phyloP scores from a whole-genome alignment of 2,113 vertebrate species.

The Poicephalus gulielmi region DNA sequence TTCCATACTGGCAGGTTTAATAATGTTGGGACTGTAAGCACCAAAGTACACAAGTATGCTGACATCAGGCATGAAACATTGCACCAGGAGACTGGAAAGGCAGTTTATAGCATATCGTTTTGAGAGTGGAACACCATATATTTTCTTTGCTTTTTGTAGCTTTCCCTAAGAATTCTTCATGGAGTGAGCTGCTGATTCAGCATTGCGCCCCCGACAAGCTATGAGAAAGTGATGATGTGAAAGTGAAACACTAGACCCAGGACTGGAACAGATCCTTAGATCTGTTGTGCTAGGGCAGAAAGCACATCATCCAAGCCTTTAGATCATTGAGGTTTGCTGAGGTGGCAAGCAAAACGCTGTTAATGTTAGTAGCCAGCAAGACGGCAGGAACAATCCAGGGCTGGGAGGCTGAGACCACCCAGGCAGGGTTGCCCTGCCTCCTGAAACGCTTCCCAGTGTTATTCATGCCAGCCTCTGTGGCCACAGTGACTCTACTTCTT shows the following conservation, averaged over 20 bases:
- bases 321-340: neutral
- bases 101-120: neutral
- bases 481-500: neutral
- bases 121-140: neutral
- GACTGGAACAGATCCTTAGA: neutral
- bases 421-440: slow-evolving; percentile 4
- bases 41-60: neutral
- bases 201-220: neutral
- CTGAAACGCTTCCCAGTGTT: neutral
- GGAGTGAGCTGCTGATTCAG: slow-evolving; percentile 6
- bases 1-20: neutral
- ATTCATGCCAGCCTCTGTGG: neutral
- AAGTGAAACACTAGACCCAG: neutral
- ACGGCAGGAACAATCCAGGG: rapidly evolving
- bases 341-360: neutral
- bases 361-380: neutral
- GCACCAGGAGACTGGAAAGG: neutral
- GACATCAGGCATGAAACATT: neutral
- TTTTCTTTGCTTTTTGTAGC: slow-evolving; percentile 15
- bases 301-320: neutral
- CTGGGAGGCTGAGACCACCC: neutral
- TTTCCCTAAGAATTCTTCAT: neutral
- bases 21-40: neutral
- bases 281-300: neutral
- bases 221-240: neutral